Percentiles rank a stretch among this genome's conserved stretches.
phyloP scores from a whole-genome alignment of 2,888 invertebrate species.

The Conus canariensis region DNA sequence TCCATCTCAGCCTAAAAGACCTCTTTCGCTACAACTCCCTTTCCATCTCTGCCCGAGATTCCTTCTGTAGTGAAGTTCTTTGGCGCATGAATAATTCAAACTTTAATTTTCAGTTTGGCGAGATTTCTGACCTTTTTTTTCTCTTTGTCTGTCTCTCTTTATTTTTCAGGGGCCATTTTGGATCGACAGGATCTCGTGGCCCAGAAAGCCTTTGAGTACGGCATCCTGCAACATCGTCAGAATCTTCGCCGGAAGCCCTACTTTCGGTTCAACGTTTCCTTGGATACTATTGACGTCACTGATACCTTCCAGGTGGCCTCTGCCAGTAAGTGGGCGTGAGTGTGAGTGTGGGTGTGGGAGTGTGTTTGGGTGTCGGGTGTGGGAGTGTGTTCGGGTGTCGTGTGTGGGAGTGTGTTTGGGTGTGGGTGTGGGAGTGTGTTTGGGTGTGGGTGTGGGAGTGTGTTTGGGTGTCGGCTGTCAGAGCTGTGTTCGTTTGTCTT shows the following conservation, averaged over 20 bases:
- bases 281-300: slow-evolving; percentile 51
- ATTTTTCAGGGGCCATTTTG: slow-evolving; percentile 60
- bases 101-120: background rate
- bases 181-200: slow-evolving; percentile 56
- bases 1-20: background rate
- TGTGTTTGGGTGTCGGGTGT: slow-evolving; percentile 12
- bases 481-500: too few species aligned
- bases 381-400: background rate
- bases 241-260: slow-evolving; percentile 44
- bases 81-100: slow-evolving; percentile 1
- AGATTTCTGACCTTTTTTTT: background rate
- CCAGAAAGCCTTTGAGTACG: slow-evolving; percentile 59
- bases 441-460: slow-evolving; percentile 16
- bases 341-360: slow-evolving; percentile 2
- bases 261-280: slow-evolving; percentile 53
- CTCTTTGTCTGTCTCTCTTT: background rate
- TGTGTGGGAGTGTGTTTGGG: background rate
- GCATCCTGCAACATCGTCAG: slow-evolving; percentile 48
- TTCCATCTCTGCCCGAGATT: background rate
- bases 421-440: background rate
- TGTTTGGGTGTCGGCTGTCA: background rate
- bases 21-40: background rate
- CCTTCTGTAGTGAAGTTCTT: background rate
- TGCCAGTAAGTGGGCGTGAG: slow-evolving; percentile 51
- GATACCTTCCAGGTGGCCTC: slow-evolving; percentile 56